Evolutionary conservation across 2,888 invertebrate species (phyloP).

Genomic region (Nymphalis polychloros): DNA sequence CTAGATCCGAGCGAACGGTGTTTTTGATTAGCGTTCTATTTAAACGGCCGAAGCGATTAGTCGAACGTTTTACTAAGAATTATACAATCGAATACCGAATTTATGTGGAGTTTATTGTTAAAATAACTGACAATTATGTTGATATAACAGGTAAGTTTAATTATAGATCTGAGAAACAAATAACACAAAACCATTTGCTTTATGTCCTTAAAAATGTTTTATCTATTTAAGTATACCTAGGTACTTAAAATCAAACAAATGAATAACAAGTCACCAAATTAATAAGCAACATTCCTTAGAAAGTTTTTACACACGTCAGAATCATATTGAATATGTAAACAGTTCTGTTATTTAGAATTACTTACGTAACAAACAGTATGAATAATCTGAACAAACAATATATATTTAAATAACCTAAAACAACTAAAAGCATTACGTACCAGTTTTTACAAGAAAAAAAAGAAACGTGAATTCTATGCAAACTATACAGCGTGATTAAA

Average conservation of each 20-base stretch:
- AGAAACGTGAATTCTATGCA: not conserved
- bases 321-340: not conserved
- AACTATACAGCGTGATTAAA: constrained; percentile 10
- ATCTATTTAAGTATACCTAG: not conserved
- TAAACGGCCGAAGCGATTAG: constrained; percentile 11
- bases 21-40: constrained; percentile 23
- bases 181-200: too few relatives aligned
- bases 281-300: too few relatives aligned
- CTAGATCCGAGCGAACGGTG: constrained; percentile 19
- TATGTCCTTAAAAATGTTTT: not conserved
- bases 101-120: not conserved
- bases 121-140: not conserved
- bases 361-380: not conserved
- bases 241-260: not conserved
- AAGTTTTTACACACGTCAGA: too few relatives aligned
- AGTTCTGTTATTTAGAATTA: not conserved
- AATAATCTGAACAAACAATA: not conserved
- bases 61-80: constrained; percentile 2
- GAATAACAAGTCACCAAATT: not conserved
- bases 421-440: not conserved
- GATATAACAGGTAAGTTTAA: not conserved
- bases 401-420: constrained; percentile 3
- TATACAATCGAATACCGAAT: constrained; percentile 1
- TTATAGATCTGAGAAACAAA: not conserved
- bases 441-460: not conserved